Conservation (phyloP, 2,888 invertebrate species). For the Chrysina gloriosa region DNA sequence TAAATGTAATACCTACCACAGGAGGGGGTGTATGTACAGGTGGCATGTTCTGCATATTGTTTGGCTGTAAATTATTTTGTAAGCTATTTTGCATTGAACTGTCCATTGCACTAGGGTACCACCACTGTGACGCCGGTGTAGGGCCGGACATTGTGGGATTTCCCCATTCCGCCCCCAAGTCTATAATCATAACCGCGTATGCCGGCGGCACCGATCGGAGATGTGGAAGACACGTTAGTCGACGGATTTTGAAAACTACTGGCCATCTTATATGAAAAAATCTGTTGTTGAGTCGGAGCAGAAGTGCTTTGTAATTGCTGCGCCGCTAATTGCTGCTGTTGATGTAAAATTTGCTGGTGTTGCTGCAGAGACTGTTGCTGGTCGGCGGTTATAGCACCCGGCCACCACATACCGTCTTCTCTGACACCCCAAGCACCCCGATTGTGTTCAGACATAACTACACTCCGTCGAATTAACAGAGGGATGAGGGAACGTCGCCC, state of each 20-base stretch:
- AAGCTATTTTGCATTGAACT: slow-evolving; percentile 69
- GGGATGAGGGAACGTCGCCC: slow-evolving; percentile 41
- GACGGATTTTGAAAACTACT: slow-evolving; percentile 82
- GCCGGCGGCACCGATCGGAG: slow-evolving; percentile 69
- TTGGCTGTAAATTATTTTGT: slow-evolving; percentile 56
- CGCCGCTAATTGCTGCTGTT: slow-evolving; percentile 65
- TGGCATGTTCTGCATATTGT: slow-evolving; percentile 60
- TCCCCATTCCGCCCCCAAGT: slow-evolving; percentile 69
- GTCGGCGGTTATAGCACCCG: slow-evolving; percentile 67
- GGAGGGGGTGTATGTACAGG: slow-evolving; percentile 64
- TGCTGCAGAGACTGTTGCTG: slow-evolving; percentile 64
- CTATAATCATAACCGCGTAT: slow-evolving; percentile 78
- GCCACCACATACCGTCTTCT: slow-evolving; percentile 74
- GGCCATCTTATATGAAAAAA: slow-evolving; percentile 89
- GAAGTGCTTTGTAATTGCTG: slow-evolving; percentile 67
- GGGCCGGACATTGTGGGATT: slow-evolving; percentile 64
- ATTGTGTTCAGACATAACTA: slow-evolving; percentile 72
- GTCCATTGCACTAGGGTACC: slow-evolving; percentile 76
- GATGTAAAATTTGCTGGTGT: slow-evolving; percentile 61
- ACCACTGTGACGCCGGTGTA: slow-evolving; percentile 74
- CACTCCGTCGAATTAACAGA: slow-evolving; percentile 40
- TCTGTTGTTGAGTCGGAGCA: slow-evolving; percentile 75
- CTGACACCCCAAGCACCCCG: slow-evolving; percentile 74
- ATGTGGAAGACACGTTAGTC: slow-evolving; percentile 73
- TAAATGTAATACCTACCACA: slow-evolving; percentile 58